Evolutionary conservation across 1,140 invertebrate species (phyloP).

Genomic region (Hypsibius dujardini): DNA sequence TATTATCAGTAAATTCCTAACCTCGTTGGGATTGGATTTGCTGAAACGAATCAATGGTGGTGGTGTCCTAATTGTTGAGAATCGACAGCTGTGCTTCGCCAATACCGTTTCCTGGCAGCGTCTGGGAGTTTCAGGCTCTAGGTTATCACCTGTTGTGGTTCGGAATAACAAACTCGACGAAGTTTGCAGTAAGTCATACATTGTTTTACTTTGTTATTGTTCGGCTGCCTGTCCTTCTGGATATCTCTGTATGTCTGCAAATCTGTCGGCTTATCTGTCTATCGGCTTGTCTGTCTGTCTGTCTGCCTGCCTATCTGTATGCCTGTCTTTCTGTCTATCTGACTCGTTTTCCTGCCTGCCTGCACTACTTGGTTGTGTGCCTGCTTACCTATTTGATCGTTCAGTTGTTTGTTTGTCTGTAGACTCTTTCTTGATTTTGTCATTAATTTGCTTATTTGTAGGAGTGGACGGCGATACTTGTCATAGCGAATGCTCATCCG

Average conservation of each 20-base stretch:
- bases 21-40: conserved; percentile 62
- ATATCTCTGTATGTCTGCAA: no score
- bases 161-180: conserved; percentile 50
- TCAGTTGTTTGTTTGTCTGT: no score
- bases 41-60: conserved; percentile 70
- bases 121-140: conserved; percentile 35
- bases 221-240: no score
- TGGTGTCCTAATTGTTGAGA: conserved; percentile 68
- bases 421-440: background rate
- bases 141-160: conserved; percentile 35
- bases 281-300: no score
- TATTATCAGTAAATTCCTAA: conserved; percentile 59
- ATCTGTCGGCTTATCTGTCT: no score
- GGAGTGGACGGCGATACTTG: conserved; percentile 56
- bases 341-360: no score
- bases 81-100: conserved; percentile 70
- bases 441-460: conserved; percentile 31
- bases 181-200: conserved; percentile 53
- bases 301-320: no score
- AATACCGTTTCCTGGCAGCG: conserved; percentile 64
- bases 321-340: no score
- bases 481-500: conserved; percentile 59
- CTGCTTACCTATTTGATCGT: no score
- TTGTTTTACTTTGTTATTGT: background rate
- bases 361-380: no score